These are phyloP conservation scores for Yponomeuta cagnagella DNA, from an alignment of 2,888 invertebrate species.

Conservation along the genomic window DNA sequence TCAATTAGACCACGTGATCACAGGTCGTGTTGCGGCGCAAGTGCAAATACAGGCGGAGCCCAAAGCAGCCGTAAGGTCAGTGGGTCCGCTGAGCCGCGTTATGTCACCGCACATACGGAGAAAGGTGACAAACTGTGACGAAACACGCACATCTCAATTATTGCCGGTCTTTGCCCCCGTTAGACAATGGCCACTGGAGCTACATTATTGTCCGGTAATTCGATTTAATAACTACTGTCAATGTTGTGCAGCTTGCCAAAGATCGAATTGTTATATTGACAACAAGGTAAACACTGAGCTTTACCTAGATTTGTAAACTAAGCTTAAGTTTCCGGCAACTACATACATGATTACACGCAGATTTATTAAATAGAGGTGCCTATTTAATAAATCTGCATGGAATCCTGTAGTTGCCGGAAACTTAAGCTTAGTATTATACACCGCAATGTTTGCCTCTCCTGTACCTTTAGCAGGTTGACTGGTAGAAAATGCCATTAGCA, in stretches of 20 bases:
- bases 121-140: conserved; percentile 11
- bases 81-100: not conserved
- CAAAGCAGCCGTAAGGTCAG: conserved; percentile 6
- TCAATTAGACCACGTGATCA: not conserved
- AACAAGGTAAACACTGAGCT: not conserved
- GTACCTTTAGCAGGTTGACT: too few species aligned
- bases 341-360: too few species aligned
- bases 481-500: too few species aligned
- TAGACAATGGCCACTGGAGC: not conserved
- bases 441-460: too few species aligned
- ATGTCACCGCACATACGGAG: not conserved
- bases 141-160: not conserved
- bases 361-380: too few species aligned
- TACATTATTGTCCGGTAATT: not conserved
- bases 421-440: too few species aligned
- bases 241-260: not conserved
- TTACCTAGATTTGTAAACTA: too few species aligned
- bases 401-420: too few species aligned
- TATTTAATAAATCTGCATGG: too few species aligned
- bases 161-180: not conserved
- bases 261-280: not conserved
- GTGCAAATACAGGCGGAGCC: conserved; percentile 1
- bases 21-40: not conserved
- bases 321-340: too few species aligned
- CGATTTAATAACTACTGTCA: not conserved